A percentile compares a stretch with the other conserved stretches of the same genome.
Conservation (phyloP, 2,113 vertebrate genomes). For the Oncorhynchus clarkii region DNA sequence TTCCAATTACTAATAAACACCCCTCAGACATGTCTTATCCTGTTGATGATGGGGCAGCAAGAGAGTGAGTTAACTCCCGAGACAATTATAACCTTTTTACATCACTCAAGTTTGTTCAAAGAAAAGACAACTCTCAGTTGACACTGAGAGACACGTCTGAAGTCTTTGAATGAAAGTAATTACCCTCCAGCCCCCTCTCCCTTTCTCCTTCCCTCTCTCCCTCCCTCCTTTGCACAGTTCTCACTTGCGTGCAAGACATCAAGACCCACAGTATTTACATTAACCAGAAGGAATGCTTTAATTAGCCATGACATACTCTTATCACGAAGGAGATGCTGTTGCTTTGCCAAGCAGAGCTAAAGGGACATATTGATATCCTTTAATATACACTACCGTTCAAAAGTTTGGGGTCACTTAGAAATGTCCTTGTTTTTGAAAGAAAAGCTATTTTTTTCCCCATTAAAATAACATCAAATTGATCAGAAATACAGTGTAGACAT, state of each 20-base stretch:
- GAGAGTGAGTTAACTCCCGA: neutral
- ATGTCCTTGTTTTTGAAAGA: no score
- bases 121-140: no score
- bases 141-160: no score
- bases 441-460: no score
- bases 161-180: no score
- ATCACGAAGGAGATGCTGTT: constrained; percentile 7
- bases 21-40: neutral
- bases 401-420: no score
- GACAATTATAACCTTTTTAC: no score
- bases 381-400: neutral
- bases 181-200: no score
- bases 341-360: no score
- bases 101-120: no score
- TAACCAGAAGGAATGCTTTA: constrained; percentile 37
- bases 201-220: neutral
- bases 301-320: constrained; percentile 18
- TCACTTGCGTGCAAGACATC: neutral
- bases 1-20: neutral
- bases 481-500: no score
- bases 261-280: constrained; percentile 13
- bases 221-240: neutral
- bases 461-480: no score
- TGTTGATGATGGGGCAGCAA: neutral
- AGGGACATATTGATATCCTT: neutral